Evolutionary conservation across 2,888 invertebrate species (phyloP).

Genomic region (Amphimallon solstitiale): DNA sequence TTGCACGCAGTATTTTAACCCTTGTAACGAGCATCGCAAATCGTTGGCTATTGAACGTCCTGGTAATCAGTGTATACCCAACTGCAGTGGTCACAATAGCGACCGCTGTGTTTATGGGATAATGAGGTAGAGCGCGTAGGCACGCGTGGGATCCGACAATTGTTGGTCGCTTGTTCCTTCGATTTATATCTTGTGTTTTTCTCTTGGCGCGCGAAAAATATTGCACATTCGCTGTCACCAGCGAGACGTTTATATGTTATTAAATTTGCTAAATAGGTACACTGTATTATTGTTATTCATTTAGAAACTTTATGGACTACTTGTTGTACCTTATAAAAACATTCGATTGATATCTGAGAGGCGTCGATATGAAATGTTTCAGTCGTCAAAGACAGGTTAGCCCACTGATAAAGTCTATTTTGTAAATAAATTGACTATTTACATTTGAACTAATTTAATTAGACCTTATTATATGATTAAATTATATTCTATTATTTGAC

Average conservation of each 20-base stretch:
- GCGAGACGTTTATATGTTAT: slow-evolving; percentile 30
- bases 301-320: no score
- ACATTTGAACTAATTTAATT: no score
- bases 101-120: slow-evolving; percentile 52
- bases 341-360: no score
- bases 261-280: slow-evolving; percentile 27
- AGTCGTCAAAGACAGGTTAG: no score
- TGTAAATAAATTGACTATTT: no score
- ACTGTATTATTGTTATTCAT: slow-evolving; percentile 9
- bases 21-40: slow-evolving; percentile 47
- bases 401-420: no score
- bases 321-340: no score
- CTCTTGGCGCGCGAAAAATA: slow-evolving; percentile 32
- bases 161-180: slow-evolving; percentile 41
- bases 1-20: slow-evolving; percentile 13
- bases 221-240: slow-evolving; percentile 5
- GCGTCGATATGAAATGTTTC: no score
- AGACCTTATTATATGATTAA: no score
- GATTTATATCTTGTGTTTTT: slow-evolving; percentile 40
- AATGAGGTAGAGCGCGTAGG: slow-evolving; percentile 51
- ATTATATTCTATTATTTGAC: no score
- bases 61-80: slow-evolving; percentile 43
- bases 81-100: slow-evolving; percentile 48
- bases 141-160: slow-evolving; percentile 47
- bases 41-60: slow-evolving; percentile 44